Evolutionary conservation across 2,888 invertebrate species (phyloP), one percentile per base, ranked within the genome.

Genomic region (Hemistola chrysoprasaria): DNA sequence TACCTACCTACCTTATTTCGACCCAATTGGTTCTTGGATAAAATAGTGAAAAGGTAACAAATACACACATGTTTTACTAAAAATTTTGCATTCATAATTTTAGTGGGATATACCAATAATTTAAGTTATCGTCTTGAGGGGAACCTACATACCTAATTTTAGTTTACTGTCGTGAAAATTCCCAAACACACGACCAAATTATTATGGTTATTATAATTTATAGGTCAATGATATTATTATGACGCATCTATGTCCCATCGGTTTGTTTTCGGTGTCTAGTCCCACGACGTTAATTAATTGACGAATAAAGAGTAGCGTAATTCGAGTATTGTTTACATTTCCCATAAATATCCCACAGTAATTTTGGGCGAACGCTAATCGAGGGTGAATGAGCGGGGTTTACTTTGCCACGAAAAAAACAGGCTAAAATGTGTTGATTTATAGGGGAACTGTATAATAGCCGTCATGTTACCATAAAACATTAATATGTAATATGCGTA

Each of bases 271-370:
- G 40, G 27, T 27, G 11, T 38, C 16, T 38, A 36, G 38, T 78
- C 78, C 72, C 78, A 70, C 61, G 59, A 59, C 52, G 52, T 48
- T 52, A 58, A 46, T 65, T 63, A 65, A 74, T 72, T 71, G 65
- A 67, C 65, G 58, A 67, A 66, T 60, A 58, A 59, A 67, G 77
- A 71, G 71, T 72, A 71, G 56, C 56, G 84, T 78, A 82, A 83
- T 78, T 76, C 60, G 79, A 83, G 79, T 72, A 68, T 58, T 84
- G 83, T 86, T 85, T 84, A 69, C 78, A 59, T 76, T 86, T 86
- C 86, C 85, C 86, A 86, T 84, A 38, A 43, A 59, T 76, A 84
- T 86, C 84, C 83, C 85, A 84, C 83, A 34, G 25, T 38, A 80
- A 79, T 81, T 83, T 85, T 74, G 56, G 73, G 71, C 73, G 71